phyloP scores from a whole-genome alignment of 2,888 invertebrate genomes.

The Lepetodrilus schrolli region DNA sequence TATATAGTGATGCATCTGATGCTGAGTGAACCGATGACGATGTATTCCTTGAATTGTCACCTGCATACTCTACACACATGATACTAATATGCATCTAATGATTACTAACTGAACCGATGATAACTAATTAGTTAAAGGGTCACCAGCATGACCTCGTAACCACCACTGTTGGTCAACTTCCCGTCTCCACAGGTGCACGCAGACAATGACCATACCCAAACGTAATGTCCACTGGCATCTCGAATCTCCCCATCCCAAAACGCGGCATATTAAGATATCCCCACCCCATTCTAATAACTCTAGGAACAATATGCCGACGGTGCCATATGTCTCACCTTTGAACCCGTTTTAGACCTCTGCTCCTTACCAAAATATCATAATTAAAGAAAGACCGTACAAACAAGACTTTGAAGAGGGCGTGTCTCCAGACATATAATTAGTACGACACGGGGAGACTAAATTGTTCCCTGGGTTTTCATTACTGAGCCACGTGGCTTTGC shows the following conservation, averaged over 20 bases:
- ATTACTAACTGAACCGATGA: too few relatives aligned
- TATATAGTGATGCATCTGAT: too few relatives aligned
- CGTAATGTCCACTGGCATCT: not conserved
- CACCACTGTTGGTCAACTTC: too few relatives aligned
- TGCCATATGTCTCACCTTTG: conserved; percentile 15
- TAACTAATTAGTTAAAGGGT: not conserved
- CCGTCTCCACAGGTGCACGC: conserved; percentile 6
- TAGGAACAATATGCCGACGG: conserved; percentile 17
- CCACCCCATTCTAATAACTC: not conserved
- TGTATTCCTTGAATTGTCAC: too few relatives aligned
- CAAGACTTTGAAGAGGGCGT: not conserved
- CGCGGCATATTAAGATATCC: not conserved
- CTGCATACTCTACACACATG: too few relatives aligned
- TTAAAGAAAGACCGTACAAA: conserved; percentile 7
- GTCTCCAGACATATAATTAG: not conserved
- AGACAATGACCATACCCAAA: not conserved
- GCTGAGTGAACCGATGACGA: too few relatives aligned
- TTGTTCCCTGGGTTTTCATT: conserved; percentile 8
- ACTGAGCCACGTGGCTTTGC: not conserved
- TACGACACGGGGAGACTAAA: not conserved
- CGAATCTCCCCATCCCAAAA: not conserved
- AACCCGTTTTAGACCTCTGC: not conserved
- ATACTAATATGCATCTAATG: too few relatives aligned
- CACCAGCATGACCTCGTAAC: too few relatives aligned
- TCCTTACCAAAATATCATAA: conserved; percentile 24